Evolutionary conservation across 2,113 vertebrate species (phyloP).

Genomic region (Sebastes schlegelii): DNA sequence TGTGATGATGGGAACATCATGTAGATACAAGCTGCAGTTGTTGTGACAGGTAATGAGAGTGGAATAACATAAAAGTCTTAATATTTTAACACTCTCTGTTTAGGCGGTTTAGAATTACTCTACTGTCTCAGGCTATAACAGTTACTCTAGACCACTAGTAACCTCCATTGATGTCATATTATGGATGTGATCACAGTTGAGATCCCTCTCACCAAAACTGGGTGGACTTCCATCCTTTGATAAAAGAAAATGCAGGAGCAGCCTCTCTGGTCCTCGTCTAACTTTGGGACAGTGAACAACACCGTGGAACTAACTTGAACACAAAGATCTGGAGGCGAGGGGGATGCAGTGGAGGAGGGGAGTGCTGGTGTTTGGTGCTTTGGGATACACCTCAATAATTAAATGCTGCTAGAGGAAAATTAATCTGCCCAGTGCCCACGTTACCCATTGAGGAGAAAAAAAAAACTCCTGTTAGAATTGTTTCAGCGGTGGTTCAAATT

Average conservation of each 20-base stretch:
- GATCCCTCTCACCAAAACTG: neutral
- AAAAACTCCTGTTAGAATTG: neutral
- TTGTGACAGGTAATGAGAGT: neutral
- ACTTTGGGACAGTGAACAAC: neutral
- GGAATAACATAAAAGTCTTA: constrained; percentile 14
- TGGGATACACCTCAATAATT: constrained; percentile 32
- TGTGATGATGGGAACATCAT: constrained; percentile 8
- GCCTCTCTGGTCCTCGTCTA: neutral
- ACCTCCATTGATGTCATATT: neutral
- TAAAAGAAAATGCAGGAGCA: neutral
- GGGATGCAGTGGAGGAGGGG: neutral
- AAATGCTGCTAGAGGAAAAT: constrained; percentile 50
- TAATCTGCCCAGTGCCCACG: constrained; percentile 6
- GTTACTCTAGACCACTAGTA: neutral
- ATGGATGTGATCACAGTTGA: neutral
- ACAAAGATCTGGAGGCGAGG: neutral
- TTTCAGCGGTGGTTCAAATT: neutral
- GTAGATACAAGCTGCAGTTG: constrained; percentile 6
- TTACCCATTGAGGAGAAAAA: neutral
- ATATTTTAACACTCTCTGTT: neutral
- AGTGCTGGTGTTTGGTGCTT: constrained; percentile 23
- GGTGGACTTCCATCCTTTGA: neutral
- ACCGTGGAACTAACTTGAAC: neutral
- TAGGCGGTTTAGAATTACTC: neutral
- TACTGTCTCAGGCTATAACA: neutral